Evolutionary conservation across 2,113 vertebrate genomes (phyloP), one percentile per base, ranked within the genome.

Genomic region (Ursus arctos): DNA sequence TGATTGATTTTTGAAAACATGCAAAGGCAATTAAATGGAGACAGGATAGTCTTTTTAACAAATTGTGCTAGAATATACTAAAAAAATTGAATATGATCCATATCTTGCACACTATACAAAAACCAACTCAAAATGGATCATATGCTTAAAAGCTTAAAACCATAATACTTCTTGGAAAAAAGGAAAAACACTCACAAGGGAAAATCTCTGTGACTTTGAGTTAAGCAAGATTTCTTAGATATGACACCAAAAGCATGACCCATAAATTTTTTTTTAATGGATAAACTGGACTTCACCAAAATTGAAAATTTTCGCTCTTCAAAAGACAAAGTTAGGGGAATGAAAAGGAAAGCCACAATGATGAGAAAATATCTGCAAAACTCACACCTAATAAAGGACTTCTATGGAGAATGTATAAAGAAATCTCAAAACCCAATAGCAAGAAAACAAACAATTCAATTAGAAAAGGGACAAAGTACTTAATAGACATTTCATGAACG

Each of bases 1-100:
- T 7, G n/a, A 76, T 53, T 95, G 88, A 95, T 47, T 88, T 94
- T 95, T 63, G 1, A 69, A 88, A 90, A 77, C 36, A 19, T 83
- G 7, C 13, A 95, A 88, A 74, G n/a, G 21, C 55, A 92, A 90
- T 61, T 92, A 87, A 88, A 40, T 53, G 79, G 55, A 92, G 59
- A 40, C 0, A 51, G 9, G 26, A 28, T 55, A 19, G 12, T 59
- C 12, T 71, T 69, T 94, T 77, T 3, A 95, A 65, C 9, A 91
- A 51, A 63, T 33, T 28, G 49, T 67, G 26, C 49, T 95, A 55
- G 9, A 82, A 91, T 77, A 81, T 82, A n/a, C 2, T 43, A 81
- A 83, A 74, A 43, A 12, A 16, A 77, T 49, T 59, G 5, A 91
- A 6, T 12, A 14, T 19, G 0, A 33, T 33, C 2, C 24, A 28